Evolutionary conservation across 2,888 invertebrate species (phyloP), one percentile per base, ranked within the genome.

Genomic region (Incurvaria masculella): DNA sequence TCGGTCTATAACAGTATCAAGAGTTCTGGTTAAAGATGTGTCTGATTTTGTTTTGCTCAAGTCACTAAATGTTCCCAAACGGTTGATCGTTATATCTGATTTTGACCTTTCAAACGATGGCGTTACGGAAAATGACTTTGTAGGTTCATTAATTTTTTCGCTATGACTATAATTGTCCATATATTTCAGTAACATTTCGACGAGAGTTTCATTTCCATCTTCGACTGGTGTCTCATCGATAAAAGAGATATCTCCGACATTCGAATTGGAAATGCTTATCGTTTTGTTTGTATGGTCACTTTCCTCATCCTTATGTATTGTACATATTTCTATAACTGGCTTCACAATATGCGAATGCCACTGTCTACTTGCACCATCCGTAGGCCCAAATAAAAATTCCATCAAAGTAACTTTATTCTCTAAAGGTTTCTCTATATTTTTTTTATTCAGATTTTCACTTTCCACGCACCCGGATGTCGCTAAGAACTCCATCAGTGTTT

Each of bases 41-140:
- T 78, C 78, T 0, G 78, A 78, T 64, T 78, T 78, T 0, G 78
- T 78, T 54, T 74, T 78, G 49, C 74, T 76, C 16, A 78, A 68
- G 51, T 78, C 78, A 49, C 74, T 75, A 21, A 66, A 68, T 0
- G 73, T 76, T 54, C 73, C 78, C 21, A 76, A 54, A 56, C 66
- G 72, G 48, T 71, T 73, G n/a, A 78, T 69, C 6, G 78, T 78
- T 18, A 73, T 62, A 52, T 78, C 78, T 0, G 78, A 78, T 56
- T 78, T 78, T 0, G 76, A 76, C 52, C 74, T 78, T 38, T 76
- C 78, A 2, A 78, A 49, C 3, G 70, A 71, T 0, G 75, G 75
- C 2, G 51, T 49, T 0, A 45, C 18, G 2, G 70, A 69, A 27
- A 68, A 61, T 0, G 66, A 65, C 59, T 69, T 61, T 0, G 57